Evolutionary conservation across 2,888 invertebrate species (phyloP), one percentile per base, ranked within the genome.

Genomic region (Lepidonotus clava): DNA sequence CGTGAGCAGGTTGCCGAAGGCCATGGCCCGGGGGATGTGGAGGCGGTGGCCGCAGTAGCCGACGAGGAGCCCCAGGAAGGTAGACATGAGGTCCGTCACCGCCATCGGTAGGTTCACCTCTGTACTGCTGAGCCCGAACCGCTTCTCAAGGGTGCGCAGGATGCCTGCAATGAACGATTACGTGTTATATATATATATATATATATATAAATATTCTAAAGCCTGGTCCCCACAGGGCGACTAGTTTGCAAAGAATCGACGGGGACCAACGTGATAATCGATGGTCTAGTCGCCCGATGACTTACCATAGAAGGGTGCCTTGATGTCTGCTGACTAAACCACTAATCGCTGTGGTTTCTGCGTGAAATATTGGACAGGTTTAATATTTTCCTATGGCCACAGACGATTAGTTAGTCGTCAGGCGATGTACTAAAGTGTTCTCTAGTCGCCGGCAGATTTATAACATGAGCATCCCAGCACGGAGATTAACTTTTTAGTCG

Each of bases 11-110:
- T 1, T 67, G 28, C 67, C 53, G 28, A 83, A 32, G 83, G 87
- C 56, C 32, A 90, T 77, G 61, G 88, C 66, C 11, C 87, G 61
- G 8, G 90, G 89, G 66, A 88, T 90, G 88, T 90, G 87, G 28
- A 76, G 76, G 32, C 76, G 87, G 32, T 85, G 66, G 1, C 88
- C 89, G 51, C 89, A 88, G 84, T 90, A 89, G 28, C 88, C 89
- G 34, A 90, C 56, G 85, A 90, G 87, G 34, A 87, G 77, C 40
- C 88, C 89, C 1, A 90, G 36, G 18, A 28, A 53, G 85, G 88
- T 90, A 53, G 89, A 88, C 2, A 87, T 34, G 61, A 90, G 56
- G 87, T 90, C 90, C 53, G 88, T 86, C 46, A 87, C 38, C 67
- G 86, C 85, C 51, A 84, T 46, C 2, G 89, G 61, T 28, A 90